phyloP scores from a whole-genome alignment of 1,140 invertebrate species.

The Acromyrmex heyeri region DNA sequence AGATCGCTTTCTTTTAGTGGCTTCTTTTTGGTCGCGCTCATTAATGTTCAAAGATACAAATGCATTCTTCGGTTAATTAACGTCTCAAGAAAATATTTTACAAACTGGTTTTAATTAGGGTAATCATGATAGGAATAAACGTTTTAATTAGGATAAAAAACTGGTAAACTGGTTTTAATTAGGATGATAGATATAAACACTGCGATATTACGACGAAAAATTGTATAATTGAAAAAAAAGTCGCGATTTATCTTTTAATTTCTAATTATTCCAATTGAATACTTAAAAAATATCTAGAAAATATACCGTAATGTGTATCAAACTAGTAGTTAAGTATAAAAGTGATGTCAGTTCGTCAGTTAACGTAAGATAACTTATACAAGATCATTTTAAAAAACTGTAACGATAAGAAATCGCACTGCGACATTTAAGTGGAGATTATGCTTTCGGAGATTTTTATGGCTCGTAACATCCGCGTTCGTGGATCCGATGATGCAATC shows the following conservation, averaged over 20 bases:
- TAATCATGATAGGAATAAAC: background rate
- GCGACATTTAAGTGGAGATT: background rate
- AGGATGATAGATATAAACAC: background rate
- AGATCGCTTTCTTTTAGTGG: background rate
- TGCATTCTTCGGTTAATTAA: background rate
- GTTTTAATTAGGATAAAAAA: background rate
- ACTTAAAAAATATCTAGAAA: background rate
- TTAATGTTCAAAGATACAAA: background rate
- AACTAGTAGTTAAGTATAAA: background rate
- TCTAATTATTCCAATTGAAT: background rate
- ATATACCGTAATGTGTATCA: background rate
- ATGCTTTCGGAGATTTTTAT: background rate
- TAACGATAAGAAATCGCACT: background rate
- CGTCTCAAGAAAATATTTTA: background rate
- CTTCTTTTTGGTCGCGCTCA: background rate
- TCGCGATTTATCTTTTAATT: background rate
- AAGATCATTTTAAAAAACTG: background rate
- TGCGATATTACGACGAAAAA: background rate
- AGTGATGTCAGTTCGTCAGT: background rate
- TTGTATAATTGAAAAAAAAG: slow-evolving; percentile 3
- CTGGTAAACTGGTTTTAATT: background rate
- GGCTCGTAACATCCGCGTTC: background rate
- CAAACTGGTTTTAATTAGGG: background rate
- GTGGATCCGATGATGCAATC: slow-evolving; percentile 1
- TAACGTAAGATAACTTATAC: background rate